Conservation (phyloP, 2,113 vertebrate genomes). For the Deroptyus accipitrinus region DNA sequence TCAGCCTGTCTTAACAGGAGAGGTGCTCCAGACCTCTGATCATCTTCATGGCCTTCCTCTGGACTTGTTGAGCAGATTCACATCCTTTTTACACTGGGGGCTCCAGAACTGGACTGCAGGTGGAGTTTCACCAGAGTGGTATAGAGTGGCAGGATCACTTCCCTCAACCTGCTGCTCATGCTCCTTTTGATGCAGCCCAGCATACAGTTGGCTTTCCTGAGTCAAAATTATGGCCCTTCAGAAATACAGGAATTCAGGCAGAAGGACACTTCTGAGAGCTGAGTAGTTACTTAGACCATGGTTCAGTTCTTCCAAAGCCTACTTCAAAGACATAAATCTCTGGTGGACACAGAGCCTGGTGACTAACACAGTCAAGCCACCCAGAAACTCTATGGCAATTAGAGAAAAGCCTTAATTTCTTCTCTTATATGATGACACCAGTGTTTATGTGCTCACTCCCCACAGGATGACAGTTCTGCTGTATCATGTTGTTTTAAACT, state of each 20-base stretch:
- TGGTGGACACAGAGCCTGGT: neutral
- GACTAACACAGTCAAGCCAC: neutral
- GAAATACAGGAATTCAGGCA: neutral
- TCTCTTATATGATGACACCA: neutral
- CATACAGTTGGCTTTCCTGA: neutral
- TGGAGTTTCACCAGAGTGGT: neutral
- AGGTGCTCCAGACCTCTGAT: neutral
- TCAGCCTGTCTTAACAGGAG: neutral
- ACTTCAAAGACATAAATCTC: neutral
- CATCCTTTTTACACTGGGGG: neutral
- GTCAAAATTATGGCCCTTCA: neutral
- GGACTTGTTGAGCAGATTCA: neutral
- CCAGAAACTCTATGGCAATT: neutral
- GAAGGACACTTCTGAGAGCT: neutral
- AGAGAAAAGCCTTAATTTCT: neutral
- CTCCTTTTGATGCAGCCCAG: neutral
- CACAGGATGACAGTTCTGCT: neutral
- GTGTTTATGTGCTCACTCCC: neutral
- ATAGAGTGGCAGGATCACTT: neutral
- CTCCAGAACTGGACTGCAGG: neutral
- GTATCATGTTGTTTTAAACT: neutral
- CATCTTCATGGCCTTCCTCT: neutral
- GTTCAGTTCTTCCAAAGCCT: neutral
- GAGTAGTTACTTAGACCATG: neutral
- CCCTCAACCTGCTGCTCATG: neutral